Evolutionary conservation across 1,140 invertebrate species (phyloP).

Genomic region (Antheraea mylitta): DNA sequence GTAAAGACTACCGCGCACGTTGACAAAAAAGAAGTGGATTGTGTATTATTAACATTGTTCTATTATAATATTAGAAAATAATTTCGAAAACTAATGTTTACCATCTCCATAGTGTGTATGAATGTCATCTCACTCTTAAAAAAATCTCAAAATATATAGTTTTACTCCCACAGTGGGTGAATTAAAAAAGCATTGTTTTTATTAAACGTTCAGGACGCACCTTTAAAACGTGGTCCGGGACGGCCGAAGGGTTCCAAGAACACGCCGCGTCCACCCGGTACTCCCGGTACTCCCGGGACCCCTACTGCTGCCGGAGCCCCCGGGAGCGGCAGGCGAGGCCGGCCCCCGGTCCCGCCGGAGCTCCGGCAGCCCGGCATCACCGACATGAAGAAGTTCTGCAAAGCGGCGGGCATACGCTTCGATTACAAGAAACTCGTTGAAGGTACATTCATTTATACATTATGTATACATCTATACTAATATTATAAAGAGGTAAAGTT

Average conservation of each 20-base stretch:
- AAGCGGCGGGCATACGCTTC: constrained; percentile 72
- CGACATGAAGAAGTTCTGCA: constrained; percentile 76
- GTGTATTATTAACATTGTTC: too few species aligned
- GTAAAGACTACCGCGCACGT: too few species aligned
- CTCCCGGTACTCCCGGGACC: constrained; percentile 26
- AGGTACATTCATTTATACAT: constrained; percentile 40
- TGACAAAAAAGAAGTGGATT: too few species aligned
- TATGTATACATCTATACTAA: too few species aligned
- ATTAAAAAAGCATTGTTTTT: constrained; percentile 5
- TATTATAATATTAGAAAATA: too few species aligned
- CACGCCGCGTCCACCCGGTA: constrained; percentile 32
- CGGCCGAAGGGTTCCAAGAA: constrained; percentile 71
- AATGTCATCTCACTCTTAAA: too few species aligned
- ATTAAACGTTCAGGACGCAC: constrained; percentile 38
- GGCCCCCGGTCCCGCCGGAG: constrained; percentile 65
- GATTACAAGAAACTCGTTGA: constrained; percentile 74
- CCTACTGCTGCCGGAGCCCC: constrained; percentile 15
- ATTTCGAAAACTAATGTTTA: too few species aligned
- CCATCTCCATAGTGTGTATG: neutral
- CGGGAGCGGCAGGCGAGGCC: constrained; percentile 40
- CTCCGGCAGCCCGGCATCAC: constrained; percentile 69
- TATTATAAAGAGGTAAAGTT: too few species aligned
- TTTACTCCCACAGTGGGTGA: too few species aligned
- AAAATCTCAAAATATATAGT: too few species aligned
- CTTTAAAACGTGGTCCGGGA: constrained; percentile 65